Evolutionary conservation across 2,797 vertebrate genomes (phyloP), one percentile per base, ranked within the genome.

Genomic region (Oreochromis mossambicus): DNA sequence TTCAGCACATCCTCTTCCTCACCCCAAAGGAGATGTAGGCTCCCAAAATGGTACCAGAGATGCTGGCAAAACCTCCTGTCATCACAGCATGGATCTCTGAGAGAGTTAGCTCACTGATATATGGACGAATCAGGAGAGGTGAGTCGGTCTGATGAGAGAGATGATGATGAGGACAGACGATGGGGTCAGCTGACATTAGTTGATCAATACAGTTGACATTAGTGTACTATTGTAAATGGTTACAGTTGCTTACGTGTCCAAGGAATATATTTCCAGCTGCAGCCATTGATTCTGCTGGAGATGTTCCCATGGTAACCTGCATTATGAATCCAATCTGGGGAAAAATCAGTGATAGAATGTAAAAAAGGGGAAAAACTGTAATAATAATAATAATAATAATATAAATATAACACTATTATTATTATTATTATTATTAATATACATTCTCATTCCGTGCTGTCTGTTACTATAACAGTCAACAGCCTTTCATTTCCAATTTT

Each of bases 231-330:
- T 80, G 5, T 17, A 82, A 36, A 26, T 68, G 58, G 6, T 79
- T 63, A 68, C 24, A 55, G 36, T 51, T 70, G 48, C 52, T 83
- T 73, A 98, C 97, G 92, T 96, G 96, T 85, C 97, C 97, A 43
- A 98, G 89, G 90, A 98, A 98, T 94, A 98, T 96, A 88, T 97
- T 98, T 86, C 97, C 97, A 1, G 97, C 97, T 92, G 97, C 97
- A 90, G 96, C 97, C 78, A 97, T 85, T 61, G 97, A 98, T 89
- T 98, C 97, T 51, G 95, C 73, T 43, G 97, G 96, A 92, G 97
- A 96, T n/a, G 98, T 98, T 86, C 95, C 96, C 96, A 98, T 96
- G 82, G 95, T 92, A 88, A 97, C 84, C 2, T 97, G 95, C 97
- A 98, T 98, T 76, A 97, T 1, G 94, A 97, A 97, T 61, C 98